A percentile compares a stretch with the other conserved stretches of the same genome.
Conservation (phyloP, 2,888 invertebrate species). For the Andrena minutula region DNA sequence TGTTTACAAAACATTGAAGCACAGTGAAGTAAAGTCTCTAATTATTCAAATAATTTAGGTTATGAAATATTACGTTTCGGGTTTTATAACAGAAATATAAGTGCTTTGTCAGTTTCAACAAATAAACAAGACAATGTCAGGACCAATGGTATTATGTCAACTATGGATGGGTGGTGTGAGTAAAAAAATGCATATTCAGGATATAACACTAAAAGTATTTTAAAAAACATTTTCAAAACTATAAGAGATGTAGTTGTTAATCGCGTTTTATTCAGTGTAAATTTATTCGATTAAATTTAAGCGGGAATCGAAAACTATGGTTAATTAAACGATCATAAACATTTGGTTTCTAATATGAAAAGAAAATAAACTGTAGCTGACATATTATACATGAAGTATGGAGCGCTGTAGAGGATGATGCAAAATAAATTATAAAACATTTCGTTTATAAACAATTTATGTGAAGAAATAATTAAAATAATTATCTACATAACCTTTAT, state of each 20-base stretch:
- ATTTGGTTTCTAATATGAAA: no score
- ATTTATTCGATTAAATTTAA: no score
- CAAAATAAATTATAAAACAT: no score
- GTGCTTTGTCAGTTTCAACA: slow-evolving; percentile 34
- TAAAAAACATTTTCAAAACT: not conserved
- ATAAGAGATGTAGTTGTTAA: not conserved
- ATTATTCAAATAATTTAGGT: slow-evolving; percentile 1
- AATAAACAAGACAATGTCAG: slow-evolving; percentile 72
- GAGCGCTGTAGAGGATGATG: no score
- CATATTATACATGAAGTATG: no score
- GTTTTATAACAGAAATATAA: slow-evolving; percentile 30
- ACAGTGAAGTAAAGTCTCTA: not conserved
- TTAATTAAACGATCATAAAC: no score
- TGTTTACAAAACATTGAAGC: slow-evolving; percentile 1
- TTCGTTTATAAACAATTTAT: no score
- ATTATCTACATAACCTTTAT: no score
- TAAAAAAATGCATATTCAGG: slow-evolving; percentile 72
- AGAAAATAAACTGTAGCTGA: no score
- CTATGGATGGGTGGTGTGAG: slow-evolving; percentile 97
- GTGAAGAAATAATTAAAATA: no score
- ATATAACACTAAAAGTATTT: not conserved
- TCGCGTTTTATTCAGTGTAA: no score
- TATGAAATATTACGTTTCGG: slow-evolving; percentile 7
- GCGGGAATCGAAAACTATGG: no score
- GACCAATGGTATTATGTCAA: slow-evolving; percentile 87